Evolutionary conservation across 2,888 invertebrate species (phyloP).

Genomic region (Embidobia sp.): DNA sequence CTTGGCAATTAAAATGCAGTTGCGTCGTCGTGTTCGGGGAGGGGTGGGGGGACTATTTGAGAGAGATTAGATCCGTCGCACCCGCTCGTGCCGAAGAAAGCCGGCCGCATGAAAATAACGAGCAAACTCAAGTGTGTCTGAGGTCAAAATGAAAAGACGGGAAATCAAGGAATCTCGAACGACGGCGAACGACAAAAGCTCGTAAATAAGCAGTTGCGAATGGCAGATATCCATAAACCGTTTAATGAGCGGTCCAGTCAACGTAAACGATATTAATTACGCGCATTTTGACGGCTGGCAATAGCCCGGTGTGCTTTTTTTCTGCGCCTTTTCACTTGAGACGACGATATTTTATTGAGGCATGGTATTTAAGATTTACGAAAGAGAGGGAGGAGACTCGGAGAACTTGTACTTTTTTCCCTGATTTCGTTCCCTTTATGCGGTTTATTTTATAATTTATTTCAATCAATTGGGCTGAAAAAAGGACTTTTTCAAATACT

Average conservation of each 20-base stretch:
- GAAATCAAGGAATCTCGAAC: constrained; percentile 46
- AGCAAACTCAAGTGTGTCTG: constrained; percentile 51
- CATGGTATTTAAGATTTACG: no score
- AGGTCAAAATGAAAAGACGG: constrained; percentile 50
- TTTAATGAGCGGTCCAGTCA: constrained; percentile 46
- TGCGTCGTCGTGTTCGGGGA: no score
- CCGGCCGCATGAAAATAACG: constrained; percentile 45
- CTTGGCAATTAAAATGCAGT: constrained; percentile 56
- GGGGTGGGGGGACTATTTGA: constrained; percentile 37
- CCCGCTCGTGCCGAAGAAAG: constrained; percentile 27
- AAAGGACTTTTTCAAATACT: no score
- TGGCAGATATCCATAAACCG: constrained; percentile 40
- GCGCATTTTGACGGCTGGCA: constrained; percentile 15
- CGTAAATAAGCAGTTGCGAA: constrained; percentile 44
- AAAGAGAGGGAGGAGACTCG: no score
- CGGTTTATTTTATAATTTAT: no score
- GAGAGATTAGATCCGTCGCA: constrained; percentile 41
- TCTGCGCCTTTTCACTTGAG: not conserved
- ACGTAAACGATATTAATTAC: constrained; percentile 48
- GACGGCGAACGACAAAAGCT: constrained; percentile 30
- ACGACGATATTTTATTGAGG: constrained; percentile 5
- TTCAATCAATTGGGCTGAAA: no score
- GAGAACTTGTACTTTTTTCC: no score
- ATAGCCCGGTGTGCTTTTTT: not conserved
- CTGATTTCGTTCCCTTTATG: no score